Evolutionary conservation across 2,113 vertebrate genomes (phyloP), one percentile per base, ranked within the genome.

Genomic region (Dolichotis patagonum): DNA sequence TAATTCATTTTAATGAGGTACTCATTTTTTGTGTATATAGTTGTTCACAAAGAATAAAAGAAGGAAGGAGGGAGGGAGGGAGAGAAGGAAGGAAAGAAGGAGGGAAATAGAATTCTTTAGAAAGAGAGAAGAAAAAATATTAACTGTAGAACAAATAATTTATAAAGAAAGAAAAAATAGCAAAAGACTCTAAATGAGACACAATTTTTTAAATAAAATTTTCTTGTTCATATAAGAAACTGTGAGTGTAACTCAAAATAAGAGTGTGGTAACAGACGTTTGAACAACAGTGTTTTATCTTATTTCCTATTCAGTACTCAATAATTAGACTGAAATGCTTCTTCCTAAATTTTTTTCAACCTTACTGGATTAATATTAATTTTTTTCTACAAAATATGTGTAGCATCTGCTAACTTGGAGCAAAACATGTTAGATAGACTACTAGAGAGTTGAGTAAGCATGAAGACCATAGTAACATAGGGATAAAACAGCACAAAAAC

Each of bases 1-100:
- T 3, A 90, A 88, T 49, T 88, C 84, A 91, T 95, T 67, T 46
- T 95, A 94, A 88, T 58, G 14, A 88, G 26, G 8, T 28, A 56
- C 11, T 38, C 67, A 71, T 78, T 92, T 77, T 88, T 46, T 62
- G 14, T 35, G 22, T 62, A 65, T 12, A 67, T 16, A 86, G 41
- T 52, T 81, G 30, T 82, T 85, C 35, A 65, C 35, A 81, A 7
- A 14, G 2, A 38, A 38, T 17, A 17, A 71, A 71, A 17, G 13
- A 69, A 38, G 35, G 17, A n/a, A 38, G 67, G 7, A 38, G 20
- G 17, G 17, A n/a, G 38, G 5, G 12, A 22, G 12, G 10, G 28
- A 26, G 46, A 30, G n/a, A n/a, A n/a, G n/a, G n/a, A 30, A 11
- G 30, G 35, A 71, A n/a, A 16, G 67, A 38, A 71, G 67, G 67